Evolutionary conservation across 2,888 invertebrate genomes (phyloP), one percentile per base, ranked within the genome.

Genomic region (Alviniconcha strummeri): DNA sequence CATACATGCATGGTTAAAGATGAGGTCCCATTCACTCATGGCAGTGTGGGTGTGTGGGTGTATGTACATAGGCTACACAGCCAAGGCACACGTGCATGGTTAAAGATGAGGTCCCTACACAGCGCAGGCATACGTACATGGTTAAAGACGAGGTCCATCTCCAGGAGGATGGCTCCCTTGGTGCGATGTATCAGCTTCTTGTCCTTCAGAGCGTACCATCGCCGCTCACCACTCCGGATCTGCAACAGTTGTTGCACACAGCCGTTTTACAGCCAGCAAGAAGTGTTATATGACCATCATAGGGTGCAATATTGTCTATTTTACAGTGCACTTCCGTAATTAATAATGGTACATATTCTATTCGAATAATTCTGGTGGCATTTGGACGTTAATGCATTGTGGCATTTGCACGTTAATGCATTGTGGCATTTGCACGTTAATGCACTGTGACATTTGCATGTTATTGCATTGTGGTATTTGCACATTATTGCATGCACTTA

Each of bases 171-270:
- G 91, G 97, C 98, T 17, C 99, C 99, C 94, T 99, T 98, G n/a
- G 98, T 97, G 75, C 98, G 94, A 1, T 96, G 95, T 69, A 97
- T 95, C 91, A 99, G 95, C 92, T 99, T 99, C 94, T 98, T 97
- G 93, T 99, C 99, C 93, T 99, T 99, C 75, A 99, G 94, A 0
- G 97, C 97, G 93, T 97, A 99, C 99, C 99, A 99, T 87, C 97
- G 95, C 92, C 97, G 97, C 92, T 98, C 98, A 0, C 98, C 97
- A 92, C 97, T 98, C 87, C 96, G 95, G 89, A 99, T 90, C 93
- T 92, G 87, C 57, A 88, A 85, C 36, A 36, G 36, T 36, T 36
- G 36, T 82, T 80, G 54, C 54, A 54, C 60, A 80, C 36, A 74
- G 13, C 11, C 1, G 17, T 64, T 64, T 17, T 64, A 64, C 11